Evolutionary conservation across 2,888 invertebrate species (phyloP), one percentile per base, ranked within the genome.

Genomic region (Catocala fraxini): DNA sequence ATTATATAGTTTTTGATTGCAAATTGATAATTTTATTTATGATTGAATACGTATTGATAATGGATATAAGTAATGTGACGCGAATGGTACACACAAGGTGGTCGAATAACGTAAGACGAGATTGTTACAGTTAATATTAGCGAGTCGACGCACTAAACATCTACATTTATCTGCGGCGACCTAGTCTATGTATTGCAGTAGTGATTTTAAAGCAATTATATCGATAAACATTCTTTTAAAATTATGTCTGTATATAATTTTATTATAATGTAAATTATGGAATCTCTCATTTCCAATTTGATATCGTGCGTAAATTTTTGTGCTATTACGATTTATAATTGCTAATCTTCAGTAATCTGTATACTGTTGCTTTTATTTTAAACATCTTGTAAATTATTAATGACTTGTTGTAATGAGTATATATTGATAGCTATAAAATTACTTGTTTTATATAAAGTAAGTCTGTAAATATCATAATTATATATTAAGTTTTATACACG

Each of bases 381-480:
- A 88, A 88, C 87, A 90, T 86, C 90, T 84, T 93, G 90, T 93
- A 93, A 91, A 93, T 90, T 91, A 91, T 91, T 92, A 91, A 92
- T 91, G 91, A 93, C 91, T 91, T 90, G 89, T 92, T 92, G 90
- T 91, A 89, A 90, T 92, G 91, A 93, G 90, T 92, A 92, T 91
- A 91, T 91, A 90, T 90, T 91, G 85, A 92, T 93, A 94, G 91
- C 93, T 93, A 93, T 94, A 92, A 87, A 91, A 91, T 90, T 90
- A 93, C 91, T 93, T 94, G 93, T 93, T 93, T 94, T 93, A 91
- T 93, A 92, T 93, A 93, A 91, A 76, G 80, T 93, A 94, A 91
- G 92, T 89, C 88, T 94, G 94, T 94, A 94, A 93, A 94, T 94
- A 94, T 89, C 90, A 92, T 89, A 89, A 94, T 93, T 94, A 93